Conservation (phyloP, 2,888 invertebrate species). For the Athripsodes cinereus region DNA sequence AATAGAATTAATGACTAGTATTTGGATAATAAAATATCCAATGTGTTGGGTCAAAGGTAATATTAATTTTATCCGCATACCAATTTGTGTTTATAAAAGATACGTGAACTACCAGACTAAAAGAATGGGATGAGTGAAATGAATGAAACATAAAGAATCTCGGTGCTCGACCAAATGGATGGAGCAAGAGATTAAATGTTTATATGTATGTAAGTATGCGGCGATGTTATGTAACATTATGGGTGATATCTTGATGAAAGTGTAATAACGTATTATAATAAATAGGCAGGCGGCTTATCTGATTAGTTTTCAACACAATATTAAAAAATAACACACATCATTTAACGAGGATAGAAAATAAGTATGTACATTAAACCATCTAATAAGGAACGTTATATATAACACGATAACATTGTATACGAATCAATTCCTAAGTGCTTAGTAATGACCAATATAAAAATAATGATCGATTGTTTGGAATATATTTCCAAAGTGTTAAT, state of each 20-base stretch:
- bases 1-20: not conserved
- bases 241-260: not conserved
- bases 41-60: constrained; percentile 1
- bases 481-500: too few relatives aligned
- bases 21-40: not conserved
- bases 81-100: not conserved
- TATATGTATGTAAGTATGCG: too few relatives aligned
- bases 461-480: not conserved
- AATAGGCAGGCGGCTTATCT: not conserved
- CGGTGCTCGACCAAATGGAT: too few relatives aligned
- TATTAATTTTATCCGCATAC: not conserved
- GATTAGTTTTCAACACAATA: constrained; percentile 2
- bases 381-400: not conserved
- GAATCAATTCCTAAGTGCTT: not conserved
- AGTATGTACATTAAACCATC: not conserved
- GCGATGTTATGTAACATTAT: not conserved
- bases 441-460: not conserved
- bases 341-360: not conserved
- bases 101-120: too few relatives aligned
- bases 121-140: too few relatives aligned
- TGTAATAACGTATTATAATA: not conserved
- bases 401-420: not conserved
- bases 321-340: not conserved
- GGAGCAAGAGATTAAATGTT: too few relatives aligned
- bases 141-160: too few relatives aligned